Evolutionary conservation across 2,113 vertebrate genomes (phyloP), one percentile per base, ranked within the genome.

Genomic region (Progne subis): DNA sequence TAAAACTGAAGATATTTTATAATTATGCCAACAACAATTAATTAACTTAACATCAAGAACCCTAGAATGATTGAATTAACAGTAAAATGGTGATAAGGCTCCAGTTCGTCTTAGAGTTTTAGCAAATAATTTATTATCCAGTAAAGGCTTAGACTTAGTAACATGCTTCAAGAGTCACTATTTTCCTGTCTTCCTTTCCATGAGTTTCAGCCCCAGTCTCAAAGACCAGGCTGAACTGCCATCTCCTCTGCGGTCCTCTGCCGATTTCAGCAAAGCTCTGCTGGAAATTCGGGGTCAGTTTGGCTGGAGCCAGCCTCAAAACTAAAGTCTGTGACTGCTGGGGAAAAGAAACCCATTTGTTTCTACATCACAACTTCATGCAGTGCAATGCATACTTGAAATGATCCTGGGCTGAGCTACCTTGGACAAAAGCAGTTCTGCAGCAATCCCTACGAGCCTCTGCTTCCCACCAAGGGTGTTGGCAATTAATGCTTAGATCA

Each of bases 11-110:
- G 32, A 46, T 83, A 63, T 78, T 90, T 94, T 78, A 94, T 88
- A 94, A 95, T 94, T 88, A 95, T 76, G 89, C 76, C 76, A 91
- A 95, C 90, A 96, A 95, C 78, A 92, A 96, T 97, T 95, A 90
- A 88, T 92, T 96, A 94, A 89, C 83, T 79, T 93, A 93, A 94
- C 67, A 94, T 69, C 18, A 53, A 84, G 88, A 92, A 92, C 68
- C 95, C 55, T 50, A 55, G 86, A 93, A 90, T 84, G 90, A 96
- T 94, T 94, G 92, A 95, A 95, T 96, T 96, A 95, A 70, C 88
- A 94, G 53, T 96, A 97, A 97, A 97, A 96, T 93, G 29, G 59
- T 60, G 53, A 60, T 61, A 59, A 85, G 46, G 28, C 57, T 95
- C 18, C 47, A 82, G 74, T 90, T 90, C 0, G 0, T 79, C 86